These are phyloP conservation scores for Python bivittatus DNA, from an alignment of 2,113 vertebrate species.

Conservation along the genomic window DNA sequence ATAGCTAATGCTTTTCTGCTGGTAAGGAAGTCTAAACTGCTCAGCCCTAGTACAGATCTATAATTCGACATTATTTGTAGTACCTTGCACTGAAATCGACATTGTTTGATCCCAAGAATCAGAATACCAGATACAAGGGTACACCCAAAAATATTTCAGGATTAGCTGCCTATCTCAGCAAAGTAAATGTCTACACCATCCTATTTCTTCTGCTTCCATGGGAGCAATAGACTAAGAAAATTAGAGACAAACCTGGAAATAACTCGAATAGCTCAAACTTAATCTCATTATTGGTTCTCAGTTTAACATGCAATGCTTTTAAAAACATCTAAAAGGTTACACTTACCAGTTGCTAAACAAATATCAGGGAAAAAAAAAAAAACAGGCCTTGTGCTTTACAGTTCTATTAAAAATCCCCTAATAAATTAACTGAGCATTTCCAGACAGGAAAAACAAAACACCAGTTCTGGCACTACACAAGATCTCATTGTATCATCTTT, in stretches of 20 bases:
- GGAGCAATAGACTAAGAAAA: constrained; percentile 49
- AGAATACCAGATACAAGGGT: constrained; percentile 25
- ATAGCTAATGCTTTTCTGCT: not conserved
- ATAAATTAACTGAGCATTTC: not conserved
- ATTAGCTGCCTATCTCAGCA: constrained; percentile 29
- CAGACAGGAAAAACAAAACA: constrained; percentile 8
- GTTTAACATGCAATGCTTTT: constrained; percentile 45
- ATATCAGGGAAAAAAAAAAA: constrained; percentile 49
- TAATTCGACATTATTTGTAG: constrained; percentile 1
- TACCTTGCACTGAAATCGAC: not conserved
- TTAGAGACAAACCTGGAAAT: constrained; percentile 55
- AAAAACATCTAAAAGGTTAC: constrained; percentile 56
- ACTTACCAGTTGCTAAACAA: constrained; percentile 49
- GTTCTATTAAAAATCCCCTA: not conserved
- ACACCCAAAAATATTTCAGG: constrained; percentile 24
- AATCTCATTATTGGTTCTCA: constrained; percentile 55
- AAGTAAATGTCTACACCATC: constrained; percentile 54
- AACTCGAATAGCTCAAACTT: constrained; percentile 47
- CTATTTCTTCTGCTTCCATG: constrained; percentile 42
- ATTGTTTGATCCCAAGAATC: not conserved
- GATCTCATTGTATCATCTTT: not conserved
- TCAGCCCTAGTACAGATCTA: not conserved
- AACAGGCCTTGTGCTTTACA: constrained; percentile 29
- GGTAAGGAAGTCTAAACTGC: constrained; percentile 3
- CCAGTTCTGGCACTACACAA: not conserved